Conservation (phyloP, 2,113 vertebrate genomes). For the Salvelinus fontinalis region DNA sequence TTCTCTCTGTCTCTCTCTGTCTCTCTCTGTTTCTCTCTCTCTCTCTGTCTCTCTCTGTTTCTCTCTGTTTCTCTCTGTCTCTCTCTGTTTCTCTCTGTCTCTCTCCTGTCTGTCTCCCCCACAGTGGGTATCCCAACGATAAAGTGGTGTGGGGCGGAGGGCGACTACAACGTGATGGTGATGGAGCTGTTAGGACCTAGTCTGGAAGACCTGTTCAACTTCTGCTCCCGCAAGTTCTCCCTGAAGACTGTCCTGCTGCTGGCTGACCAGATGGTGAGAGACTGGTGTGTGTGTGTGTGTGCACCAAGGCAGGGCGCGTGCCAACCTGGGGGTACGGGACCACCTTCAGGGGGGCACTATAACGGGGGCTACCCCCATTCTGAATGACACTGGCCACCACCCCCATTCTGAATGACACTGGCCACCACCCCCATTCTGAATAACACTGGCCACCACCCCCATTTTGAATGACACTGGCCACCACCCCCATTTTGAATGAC, state of each 20-base stretch:
- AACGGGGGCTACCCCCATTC: neutral
- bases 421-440: no score
- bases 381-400: no score
- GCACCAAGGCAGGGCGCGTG: neutral
- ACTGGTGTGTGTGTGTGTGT: neutral
- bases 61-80: no score
- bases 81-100: no score
- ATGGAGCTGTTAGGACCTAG: conserved; percentile 95
- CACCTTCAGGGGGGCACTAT: neutral
- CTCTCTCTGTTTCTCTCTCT: neutral
- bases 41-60: neutral
- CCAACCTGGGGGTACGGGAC: neutral
- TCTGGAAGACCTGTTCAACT: conserved; percentile 95
- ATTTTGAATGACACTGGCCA: no score
- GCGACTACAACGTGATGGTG: conserved; percentile 97
- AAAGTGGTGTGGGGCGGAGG: conserved; percentile 96
- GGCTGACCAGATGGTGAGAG: conserved; percentile 65
- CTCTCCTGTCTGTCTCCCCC: neutral
- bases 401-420: no score
- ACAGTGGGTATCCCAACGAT: conserved; percentile 93
- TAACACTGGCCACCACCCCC: no score
- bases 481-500: no score
- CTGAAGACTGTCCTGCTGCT: conserved; percentile 91
- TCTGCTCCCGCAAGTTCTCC: conserved; percentile 93
- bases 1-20: no score